phyloP scores from a whole-genome alignment of 2,113 vertebrate genomes.

The Pseudonaja textilis region DNA sequence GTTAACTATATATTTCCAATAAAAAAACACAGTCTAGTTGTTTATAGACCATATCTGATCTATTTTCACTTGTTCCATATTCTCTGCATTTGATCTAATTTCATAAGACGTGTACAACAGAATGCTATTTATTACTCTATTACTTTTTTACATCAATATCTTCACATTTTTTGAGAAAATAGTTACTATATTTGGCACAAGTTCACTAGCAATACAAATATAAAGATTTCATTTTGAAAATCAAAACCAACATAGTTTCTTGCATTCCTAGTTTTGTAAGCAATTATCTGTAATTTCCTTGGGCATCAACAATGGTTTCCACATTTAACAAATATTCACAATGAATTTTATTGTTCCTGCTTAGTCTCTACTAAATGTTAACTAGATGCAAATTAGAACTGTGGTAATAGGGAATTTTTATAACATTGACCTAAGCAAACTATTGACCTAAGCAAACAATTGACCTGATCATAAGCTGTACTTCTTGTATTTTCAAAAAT shows the following conservation, averaged over 20 bases:
- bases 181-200: not conserved
- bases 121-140: not conserved
- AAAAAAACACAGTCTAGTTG: not conserved
- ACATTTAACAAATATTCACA: not conserved
- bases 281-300: not conserved
- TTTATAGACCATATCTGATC: not conserved
- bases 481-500: not conserved
- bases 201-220: not conserved
- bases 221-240: not conserved
- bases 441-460: not conserved
- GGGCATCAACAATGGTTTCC: not conserved
- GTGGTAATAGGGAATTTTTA: not conserved
- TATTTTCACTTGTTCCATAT: not conserved
- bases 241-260: not conserved
- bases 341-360: not conserved
- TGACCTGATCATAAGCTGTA: not conserved
- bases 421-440: not conserved
- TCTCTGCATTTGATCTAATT: not conserved
- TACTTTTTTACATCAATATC: too few relatives aligned
- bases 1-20: not conserved
- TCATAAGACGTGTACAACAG: not conserved
- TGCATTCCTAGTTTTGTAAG: not conserved
- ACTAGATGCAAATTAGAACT: not conserved
- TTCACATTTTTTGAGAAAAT: not conserved
- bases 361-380: not conserved